These are phyloP conservation scores for Aphelenchoides avenae DNA, from an alignment of 1,140 invertebrate genomes.

Conservation along the genomic window DNA sequence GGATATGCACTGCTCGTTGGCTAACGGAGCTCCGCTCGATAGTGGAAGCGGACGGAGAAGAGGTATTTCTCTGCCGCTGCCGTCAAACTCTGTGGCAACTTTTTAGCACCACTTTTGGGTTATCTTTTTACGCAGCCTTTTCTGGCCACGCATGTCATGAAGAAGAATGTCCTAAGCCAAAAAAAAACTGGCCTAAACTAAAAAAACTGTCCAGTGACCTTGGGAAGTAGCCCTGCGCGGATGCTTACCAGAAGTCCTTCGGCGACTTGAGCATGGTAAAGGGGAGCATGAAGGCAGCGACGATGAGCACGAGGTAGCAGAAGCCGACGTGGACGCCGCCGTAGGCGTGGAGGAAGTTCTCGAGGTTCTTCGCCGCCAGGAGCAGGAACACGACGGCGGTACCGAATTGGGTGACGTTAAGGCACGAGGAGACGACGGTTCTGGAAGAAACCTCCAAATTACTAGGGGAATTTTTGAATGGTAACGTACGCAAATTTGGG, in stretches of 20 bases:
- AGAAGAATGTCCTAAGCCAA: slow-evolving; percentile 7
- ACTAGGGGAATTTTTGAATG: slow-evolving; percentile 1
- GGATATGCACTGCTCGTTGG: too few species aligned
- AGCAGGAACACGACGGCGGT: slow-evolving; percentile 63
- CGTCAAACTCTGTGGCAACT: too few species aligned
- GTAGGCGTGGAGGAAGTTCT: slow-evolving; percentile 64
- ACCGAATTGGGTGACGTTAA: slow-evolving; percentile 54
- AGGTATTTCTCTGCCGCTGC: too few species aligned
- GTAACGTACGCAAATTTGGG: slow-evolving; percentile 65
- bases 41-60: too few species aligned
- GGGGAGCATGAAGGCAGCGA: slow-evolving; percentile 65
- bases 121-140: too few species aligned
- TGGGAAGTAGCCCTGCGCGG: too few species aligned
- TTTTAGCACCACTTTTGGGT: too few species aligned
- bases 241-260: slow-evolving; percentile 71
- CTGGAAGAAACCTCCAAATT: slow-evolving; percentile 29
- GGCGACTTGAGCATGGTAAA: slow-evolving; percentile 71
- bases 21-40: too few species aligned
- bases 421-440: slow-evolving; percentile 43
- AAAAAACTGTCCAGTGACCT: too few species aligned
- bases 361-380: slow-evolving; percentile 68
- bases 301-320: slow-evolving; percentile 69
- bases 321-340: slow-evolving; percentile 64
- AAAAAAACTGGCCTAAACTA: too few species aligned
- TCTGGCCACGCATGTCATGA: neutral